Percentiles rank a stretch among this genome's conserved stretches.
phyloP scores from a whole-genome alignment of 2,113 vertebrate genomes.

The Callorhinus ursinus region DNA sequence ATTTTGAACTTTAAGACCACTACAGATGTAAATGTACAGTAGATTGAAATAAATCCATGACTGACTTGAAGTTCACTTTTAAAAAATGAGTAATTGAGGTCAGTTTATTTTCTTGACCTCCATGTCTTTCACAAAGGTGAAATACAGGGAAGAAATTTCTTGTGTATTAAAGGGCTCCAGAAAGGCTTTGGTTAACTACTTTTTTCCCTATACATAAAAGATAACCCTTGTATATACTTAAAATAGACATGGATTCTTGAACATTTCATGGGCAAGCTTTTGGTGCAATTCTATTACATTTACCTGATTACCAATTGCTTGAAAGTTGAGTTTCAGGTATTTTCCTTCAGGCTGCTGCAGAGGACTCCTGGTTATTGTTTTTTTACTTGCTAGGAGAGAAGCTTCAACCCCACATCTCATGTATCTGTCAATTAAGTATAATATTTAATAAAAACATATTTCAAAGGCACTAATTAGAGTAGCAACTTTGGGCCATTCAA shows the following conservation, averaged over 20 bases:
- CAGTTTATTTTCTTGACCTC: slow-evolving; percentile 24
- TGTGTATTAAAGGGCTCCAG: background rate
- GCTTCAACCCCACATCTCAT: rapidly evolving
- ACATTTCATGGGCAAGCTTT: background rate
- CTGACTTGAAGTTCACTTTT: slow-evolving; percentile 1
- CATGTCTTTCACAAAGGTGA: background rate
- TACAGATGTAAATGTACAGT: background rate
- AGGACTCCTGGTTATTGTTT: background rate
- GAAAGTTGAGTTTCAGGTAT: slow-evolving; percentile 86
- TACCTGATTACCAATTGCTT: slow-evolving; percentile 87
- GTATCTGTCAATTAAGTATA: slow-evolving; percentile 44
- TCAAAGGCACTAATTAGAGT: slow-evolving; percentile 31
- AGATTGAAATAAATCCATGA: background rate
- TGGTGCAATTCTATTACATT: background rate
- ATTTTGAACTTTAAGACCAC: background rate
- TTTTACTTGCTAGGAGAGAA: slow-evolving; percentile 64
- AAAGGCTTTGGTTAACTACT: background rate
- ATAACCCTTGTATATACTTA: background rate
- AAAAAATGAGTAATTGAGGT: slow-evolving; percentile 37
- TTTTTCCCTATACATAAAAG: background rate
- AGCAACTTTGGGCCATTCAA: background rate
- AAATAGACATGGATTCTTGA: slow-evolving; percentile 6
- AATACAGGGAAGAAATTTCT: slow-evolving; percentile 7
- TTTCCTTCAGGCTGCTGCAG: slow-evolving; percentile 82
- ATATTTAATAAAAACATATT: slow-evolving; percentile 46